Conservation (phyloP, 2,888 invertebrate species). For the Hypercompe scribonia region DNA sequence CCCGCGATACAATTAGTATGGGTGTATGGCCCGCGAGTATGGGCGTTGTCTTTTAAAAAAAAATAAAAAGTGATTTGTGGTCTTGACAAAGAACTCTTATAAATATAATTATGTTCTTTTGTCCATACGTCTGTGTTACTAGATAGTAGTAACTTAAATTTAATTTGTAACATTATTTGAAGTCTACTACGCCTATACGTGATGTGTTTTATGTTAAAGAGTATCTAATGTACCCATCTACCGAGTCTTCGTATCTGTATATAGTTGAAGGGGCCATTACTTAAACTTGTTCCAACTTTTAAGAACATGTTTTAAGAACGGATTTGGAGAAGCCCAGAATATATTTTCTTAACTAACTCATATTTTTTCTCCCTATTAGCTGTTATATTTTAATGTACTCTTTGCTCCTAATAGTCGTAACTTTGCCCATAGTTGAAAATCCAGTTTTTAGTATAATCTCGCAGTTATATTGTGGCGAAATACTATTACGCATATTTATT, state of each 20-base stretch:
- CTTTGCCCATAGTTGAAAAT: background rate
- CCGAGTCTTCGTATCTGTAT: background rate
- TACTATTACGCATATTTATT: background rate
- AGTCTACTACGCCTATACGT: no score
- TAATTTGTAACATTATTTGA: no score
- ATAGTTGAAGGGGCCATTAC: background rate
- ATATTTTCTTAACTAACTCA: background rate
- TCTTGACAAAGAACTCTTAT: no score
- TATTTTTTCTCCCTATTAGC: background rate
- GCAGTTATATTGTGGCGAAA: background rate
- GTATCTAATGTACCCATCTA: background rate
- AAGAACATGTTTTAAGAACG: background rate
- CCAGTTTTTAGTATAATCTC: slow-evolving; percentile 6
- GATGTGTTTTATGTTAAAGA: no score
- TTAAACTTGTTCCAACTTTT: background rate
- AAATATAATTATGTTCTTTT: no score
- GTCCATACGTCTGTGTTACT: no score
- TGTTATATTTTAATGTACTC: background rate
- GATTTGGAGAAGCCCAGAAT: background rate
- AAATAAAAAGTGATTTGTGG: no score
- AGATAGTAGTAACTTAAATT: no score
- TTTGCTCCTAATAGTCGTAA: background rate
- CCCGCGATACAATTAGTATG: no score
- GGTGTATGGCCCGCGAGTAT: no score
- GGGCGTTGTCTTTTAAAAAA: no score